Conservation (phyloP, 2,888 invertebrate species). For the Gymnocheta viridis region DNA sequence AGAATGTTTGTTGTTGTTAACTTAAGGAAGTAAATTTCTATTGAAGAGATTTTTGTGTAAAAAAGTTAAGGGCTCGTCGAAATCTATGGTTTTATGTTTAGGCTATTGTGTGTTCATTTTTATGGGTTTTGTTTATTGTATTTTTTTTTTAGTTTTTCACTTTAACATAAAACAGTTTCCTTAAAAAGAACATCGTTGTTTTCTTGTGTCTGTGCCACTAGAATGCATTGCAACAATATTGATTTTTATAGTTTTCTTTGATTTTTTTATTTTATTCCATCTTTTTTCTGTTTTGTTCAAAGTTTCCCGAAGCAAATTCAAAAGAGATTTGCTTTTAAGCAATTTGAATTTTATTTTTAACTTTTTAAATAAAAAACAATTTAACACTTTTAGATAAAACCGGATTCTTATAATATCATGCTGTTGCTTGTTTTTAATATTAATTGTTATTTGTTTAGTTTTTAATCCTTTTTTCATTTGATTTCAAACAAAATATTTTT, state of each 20-base stretch:
- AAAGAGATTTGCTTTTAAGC: conserved; percentile 35
- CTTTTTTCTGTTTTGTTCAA: conserved; percentile 18
- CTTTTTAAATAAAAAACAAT: conserved; percentile 28
- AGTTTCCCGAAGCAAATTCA: conserved; percentile 34
- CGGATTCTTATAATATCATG: conserved; percentile 41
- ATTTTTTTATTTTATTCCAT: conserved; percentile 10
- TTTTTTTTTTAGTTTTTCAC: conserved; percentile 38
- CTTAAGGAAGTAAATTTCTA: conserved; percentile 43
- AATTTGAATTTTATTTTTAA: conserved; percentile 33
- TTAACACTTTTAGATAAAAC: conserved; percentile 36
- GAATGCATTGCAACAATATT: conserved; percentile 65
- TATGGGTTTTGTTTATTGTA: not conserved
- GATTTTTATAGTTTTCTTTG: conserved; percentile 57
- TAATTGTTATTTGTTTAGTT: not conserved
- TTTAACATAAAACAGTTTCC: conserved; percentile 22
- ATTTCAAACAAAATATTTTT: conserved; percentile 54
- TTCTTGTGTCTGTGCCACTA: conserved; percentile 31
- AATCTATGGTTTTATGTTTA: conserved; percentile 51
- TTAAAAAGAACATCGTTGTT: conserved; percentile 24
- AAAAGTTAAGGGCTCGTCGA: conserved; percentile 69
- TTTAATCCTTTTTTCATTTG: conserved; percentile 30
- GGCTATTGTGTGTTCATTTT: conserved; percentile 52
- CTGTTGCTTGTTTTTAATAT: not conserved
- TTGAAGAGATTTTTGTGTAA: conserved; percentile 38
- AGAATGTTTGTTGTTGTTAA: conserved; percentile 61